phyloP scores from a whole-genome alignment of 2,113 vertebrate species.

The Muntiacus reevesi region DNA sequence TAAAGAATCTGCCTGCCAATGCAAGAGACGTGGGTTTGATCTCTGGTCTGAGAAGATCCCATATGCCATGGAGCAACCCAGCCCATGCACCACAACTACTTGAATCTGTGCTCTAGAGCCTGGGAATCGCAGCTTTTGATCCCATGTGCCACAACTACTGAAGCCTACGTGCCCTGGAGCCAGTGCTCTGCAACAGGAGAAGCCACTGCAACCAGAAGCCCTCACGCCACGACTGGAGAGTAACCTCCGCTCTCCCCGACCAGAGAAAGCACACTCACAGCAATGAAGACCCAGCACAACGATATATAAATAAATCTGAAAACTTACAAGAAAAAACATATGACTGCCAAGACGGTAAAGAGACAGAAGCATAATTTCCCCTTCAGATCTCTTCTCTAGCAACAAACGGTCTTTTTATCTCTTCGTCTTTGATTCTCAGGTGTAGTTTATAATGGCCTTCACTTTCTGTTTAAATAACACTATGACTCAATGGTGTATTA shows the following conservation, averaged over 20 bases:
- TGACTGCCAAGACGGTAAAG: neutral
- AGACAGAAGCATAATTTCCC: neutral
- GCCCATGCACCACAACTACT: neutral
- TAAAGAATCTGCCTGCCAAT: neutral
- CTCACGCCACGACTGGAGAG: neutral
- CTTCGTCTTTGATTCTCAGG: conserved; percentile 53
- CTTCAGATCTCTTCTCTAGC: neutral
- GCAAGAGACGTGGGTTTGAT: neutral
- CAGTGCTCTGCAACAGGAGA: neutral
- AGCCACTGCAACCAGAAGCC: neutral
- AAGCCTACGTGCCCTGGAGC: neutral
- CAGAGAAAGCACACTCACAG: neutral
- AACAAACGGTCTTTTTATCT: neutral
- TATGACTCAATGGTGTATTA: conserved; percentile 30
- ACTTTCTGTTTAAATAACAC: conserved; percentile 60
- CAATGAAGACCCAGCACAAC: neutral
- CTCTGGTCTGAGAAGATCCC: neutral
- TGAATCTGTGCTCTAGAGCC: neutral
- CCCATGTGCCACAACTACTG: neutral
- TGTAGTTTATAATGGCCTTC: conserved; percentile 38
- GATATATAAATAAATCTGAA: neutral
- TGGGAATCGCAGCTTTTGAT: neutral
- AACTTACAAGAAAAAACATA: neutral
- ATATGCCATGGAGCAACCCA: neutral
- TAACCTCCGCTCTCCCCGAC: neutral